Base-by-base conservation (phyloP, 2,797 vertebrate species). In the Chanos chanos region DNA sequence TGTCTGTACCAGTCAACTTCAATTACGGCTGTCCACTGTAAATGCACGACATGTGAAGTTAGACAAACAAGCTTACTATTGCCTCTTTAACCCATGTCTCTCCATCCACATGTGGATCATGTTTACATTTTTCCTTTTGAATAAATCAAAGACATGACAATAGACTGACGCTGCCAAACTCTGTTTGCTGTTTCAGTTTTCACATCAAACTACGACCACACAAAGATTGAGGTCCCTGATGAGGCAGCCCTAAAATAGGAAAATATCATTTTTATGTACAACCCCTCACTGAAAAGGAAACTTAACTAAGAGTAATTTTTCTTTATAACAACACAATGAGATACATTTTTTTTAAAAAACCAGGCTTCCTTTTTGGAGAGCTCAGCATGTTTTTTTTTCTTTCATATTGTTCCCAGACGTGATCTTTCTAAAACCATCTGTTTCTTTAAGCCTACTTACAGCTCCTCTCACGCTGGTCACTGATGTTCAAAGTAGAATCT, bases 1-100 rank as follows among this genome's bases (percentile, higher is more conserved):
- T 83, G 83, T 85, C 83, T 87, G 77, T 69, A 74, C 71, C 72
- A 81, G 82, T 84, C 86, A 81, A 60, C 73, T 85, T 77, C 80
- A 77, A 79, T 86, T 87, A 81, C 77, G 58, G 73, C 68, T 63
- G 80, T 85, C 77, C 79, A 79, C 71, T 83, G 61, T 68, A 84
- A 83, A 86, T 79, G 68, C 58, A 72, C 74, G 83, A 81, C 81
- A 89, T 79, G 75, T 85, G 85, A 83, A 79, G 60, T 60, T 53
- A 64, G 56, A 70, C 72, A 71, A 83, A 82, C 71, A 75, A 72
- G 68, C 68, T 72, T 64, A 72, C 50, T 50, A 68, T 73, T 80
- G 76, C 59, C 64, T 66, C 51, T 70, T 76, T 75, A 70, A 64
- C 44, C 68, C 51, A 60, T 40, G n/a, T 52, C 47, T 63, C 31